Base-by-base conservation (phyloP, 2,113 vertebrate genomes). In the Forbesichthys papilliferus region DNA sequence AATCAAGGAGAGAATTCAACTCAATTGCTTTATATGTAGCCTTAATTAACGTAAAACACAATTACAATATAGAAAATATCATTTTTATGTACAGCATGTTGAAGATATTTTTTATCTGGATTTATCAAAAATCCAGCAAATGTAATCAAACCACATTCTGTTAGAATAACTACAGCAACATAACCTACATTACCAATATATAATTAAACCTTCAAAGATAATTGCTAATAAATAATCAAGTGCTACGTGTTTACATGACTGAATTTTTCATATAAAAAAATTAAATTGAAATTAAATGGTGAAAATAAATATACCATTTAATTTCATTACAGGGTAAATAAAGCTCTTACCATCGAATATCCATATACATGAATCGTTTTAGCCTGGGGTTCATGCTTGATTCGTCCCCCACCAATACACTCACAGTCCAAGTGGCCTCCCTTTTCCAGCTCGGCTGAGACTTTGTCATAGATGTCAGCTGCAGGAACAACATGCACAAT, bases 351-450 rank as follows among this genome's bases (percentile, higher is more conserved):
- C 93, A 97, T 92, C 20, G 96, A 98, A 84, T 98, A 97, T 59
- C 95, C 96, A 48, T 98, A 98, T 54, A 97, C 93, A 16, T 96
- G 95, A 82, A 98, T 96, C 87, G 92, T 96, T 87, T 90, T 94
- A 68, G 90, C 90, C 4, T 84, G 74, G 57, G 91, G 85, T 14
- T 93, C 90, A 53, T 98, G 96, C 68, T 84, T 87, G 77, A 98
- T 94, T 51, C 96, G 89, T 11, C 96, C 96, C 57, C 96, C 96
- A 47, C 96, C 96, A 48, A 97, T 58, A 81, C 96, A 98, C 85
- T 96, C 95, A 42, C 95, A 97, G 83, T 92, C 91, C 34, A 93
- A 84, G n/a, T 52, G 48, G 1, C 94, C 93, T 1, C 61, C 79
- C 78, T 85, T 92, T 78, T 95, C 93, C 63, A 97, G 83, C 70